phyloP scores from a whole-genome alignment of 53 echinoderm and acorn worm genomes.

The Paelopatides confundens region DNA sequence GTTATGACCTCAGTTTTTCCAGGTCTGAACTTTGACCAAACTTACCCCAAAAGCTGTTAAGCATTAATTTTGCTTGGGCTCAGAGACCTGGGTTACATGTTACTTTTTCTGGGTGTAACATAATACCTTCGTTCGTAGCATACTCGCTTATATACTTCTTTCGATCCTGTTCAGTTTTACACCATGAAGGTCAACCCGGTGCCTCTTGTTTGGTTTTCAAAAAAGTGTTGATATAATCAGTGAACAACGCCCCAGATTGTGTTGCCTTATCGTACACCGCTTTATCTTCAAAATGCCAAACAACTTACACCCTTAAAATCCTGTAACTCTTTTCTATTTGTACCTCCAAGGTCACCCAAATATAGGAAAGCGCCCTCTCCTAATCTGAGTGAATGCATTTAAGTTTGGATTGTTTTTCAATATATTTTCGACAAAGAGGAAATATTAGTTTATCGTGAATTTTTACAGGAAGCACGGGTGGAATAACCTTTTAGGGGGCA shows the following conservation, averaged over 20 bases:
- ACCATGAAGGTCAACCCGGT: conserved; percentile 70
- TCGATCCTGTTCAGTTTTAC: conserved; percentile 57
- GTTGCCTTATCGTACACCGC: conserved; percentile 1
- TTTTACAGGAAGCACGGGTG: neutral
- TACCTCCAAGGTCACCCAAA: conserved; percentile 68
- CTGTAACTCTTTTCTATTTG: conserved; percentile 60
- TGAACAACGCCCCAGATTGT: conserved; percentile 35
- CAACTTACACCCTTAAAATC: conserved; percentile 22
- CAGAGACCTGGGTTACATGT: conserved; percentile 63
- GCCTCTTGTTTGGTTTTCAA: conserved; percentile 65
- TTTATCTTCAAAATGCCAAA: conserved; percentile 70
- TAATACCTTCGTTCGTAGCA: conserved; percentile 59
- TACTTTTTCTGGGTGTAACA: conserved; percentile 54
- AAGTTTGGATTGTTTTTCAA: too few species aligned
- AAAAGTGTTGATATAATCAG: conserved; percentile 41
- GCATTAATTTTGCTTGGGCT: conserved; percentile 56
- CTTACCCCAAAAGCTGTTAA: conserved; percentile 67
- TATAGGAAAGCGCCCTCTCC: conserved; percentile 48
- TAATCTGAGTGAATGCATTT: too few species aligned
- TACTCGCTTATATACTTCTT: conserved; percentile 49
- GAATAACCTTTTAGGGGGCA: neutral
- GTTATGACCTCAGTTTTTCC: neutral
- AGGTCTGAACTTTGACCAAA: neutral
- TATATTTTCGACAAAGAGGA: neutral
- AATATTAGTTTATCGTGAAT: too few species aligned